Evolutionary conservation across 1,140 invertebrate genomes (phyloP).

Genomic region (Aphelenchoides avenae): DNA sequence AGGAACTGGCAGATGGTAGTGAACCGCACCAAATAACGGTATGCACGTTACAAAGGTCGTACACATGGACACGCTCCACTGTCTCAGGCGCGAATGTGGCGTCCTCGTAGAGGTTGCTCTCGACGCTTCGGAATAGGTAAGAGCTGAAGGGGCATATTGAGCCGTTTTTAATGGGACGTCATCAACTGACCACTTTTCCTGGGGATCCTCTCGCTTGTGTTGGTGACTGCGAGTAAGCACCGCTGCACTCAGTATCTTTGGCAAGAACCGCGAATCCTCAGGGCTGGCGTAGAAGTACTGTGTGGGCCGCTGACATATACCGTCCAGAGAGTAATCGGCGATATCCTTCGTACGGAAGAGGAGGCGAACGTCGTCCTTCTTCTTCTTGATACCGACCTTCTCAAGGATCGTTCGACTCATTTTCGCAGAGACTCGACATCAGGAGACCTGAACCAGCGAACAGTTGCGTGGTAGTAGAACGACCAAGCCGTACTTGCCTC

Average conservation of each 20-base stretch:
- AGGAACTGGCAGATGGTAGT: constrained; percentile 83
- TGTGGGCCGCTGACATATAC: constrained; percentile 19
- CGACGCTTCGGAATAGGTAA: constrained; percentile 45
- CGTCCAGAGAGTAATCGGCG: constrained; percentile 29
- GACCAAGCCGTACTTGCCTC: constrained; percentile 2
- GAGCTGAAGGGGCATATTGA: constrained; percentile 39
- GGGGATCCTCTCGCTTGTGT: not conserved
- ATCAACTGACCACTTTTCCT: constrained; percentile 37
- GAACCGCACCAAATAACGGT: constrained; percentile 78
- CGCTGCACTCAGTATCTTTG: constrained; percentile 12
- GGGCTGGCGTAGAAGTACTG: constrained; percentile 16
- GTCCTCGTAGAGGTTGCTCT: constrained; percentile 34
- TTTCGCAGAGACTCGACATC: constrained; percentile 47
- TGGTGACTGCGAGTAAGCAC: constrained; percentile 2
- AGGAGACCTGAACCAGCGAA: constrained; percentile 40
- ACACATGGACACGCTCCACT: constrained; percentile 40
- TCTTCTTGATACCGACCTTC: constrained; percentile 34
- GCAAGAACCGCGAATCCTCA: constrained; percentile 15
- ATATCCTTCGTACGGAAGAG: constrained; percentile 24
- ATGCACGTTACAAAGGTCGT: constrained; percentile 56
- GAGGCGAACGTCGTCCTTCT: constrained; percentile 27
- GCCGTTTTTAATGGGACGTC: not conserved
- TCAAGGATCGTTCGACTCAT: constrained; percentile 41
- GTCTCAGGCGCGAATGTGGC: too few species aligned
- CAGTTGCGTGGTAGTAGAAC: constrained; percentile 3